A percentile compares a stretch with the other conserved stretches of the same genome.
phyloP scores from a whole-genome alignment of 2,888 invertebrate genomes.

The Phlogophora meticulosa region DNA sequence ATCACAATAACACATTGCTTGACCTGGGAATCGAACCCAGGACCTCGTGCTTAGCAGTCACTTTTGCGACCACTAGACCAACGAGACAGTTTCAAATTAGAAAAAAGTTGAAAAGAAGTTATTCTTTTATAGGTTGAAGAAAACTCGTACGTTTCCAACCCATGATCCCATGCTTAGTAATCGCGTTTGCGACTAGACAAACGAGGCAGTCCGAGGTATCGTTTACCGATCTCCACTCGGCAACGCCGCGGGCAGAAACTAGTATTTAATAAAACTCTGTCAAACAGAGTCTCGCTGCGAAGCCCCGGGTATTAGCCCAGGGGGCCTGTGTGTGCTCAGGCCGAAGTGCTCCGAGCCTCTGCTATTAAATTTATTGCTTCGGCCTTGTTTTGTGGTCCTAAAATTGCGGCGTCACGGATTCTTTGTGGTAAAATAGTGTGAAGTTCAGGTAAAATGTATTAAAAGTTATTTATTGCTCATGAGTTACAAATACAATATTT shows the following conservation, averaged over 20 bases:
- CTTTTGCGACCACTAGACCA: too few relatives aligned
- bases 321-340: conserved; percentile 11
- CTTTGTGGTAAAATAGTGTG: background rate
- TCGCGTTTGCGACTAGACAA: too few relatives aligned
- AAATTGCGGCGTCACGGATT: background rate
- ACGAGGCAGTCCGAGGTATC: too few relatives aligned
- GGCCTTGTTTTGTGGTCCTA: background rate
- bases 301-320: background rate
- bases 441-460: background rate
- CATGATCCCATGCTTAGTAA: too few relatives aligned
- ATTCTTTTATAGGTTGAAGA: background rate
- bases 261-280: conserved; percentile 11
- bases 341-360: background rate
- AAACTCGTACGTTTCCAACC: background rate
- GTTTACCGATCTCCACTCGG: background rate
- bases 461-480: too few relatives aligned
- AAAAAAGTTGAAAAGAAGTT: background rate
- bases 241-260: background rate
- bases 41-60: too few relatives aligned
- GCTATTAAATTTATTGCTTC: conserved; percentile 10
- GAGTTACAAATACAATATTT: too few relatives aligned
- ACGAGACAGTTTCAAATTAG: too few relatives aligned
- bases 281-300: background rate
- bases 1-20: too few relatives aligned
- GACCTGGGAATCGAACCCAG: too few relatives aligned